Base-by-base conservation (phyloP, 2,888 invertebrate species). In the Sarcophaga carnaria region DNA sequence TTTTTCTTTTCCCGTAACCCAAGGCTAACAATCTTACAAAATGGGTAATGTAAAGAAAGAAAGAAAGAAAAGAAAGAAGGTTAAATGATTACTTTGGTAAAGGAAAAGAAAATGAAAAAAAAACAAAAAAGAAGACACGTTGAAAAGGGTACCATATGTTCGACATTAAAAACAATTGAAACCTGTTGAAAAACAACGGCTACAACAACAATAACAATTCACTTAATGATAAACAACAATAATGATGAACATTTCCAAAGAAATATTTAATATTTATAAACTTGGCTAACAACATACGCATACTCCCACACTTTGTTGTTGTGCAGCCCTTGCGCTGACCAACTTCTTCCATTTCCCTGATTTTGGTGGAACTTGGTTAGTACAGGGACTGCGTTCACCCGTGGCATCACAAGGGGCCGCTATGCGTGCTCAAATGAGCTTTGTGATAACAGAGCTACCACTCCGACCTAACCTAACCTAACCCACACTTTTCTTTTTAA, bases 131-230 rank as follows among this genome's bases (percentile, higher is more conserved):
- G 75, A 66, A 63, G 75, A 66, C 17, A 45, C 59, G 62, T 85
- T 77, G 74, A 70, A 14, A 20, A 59, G 69, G 77, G 64, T 76
- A 45, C n/a, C 81, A 78, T 69, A 85, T 70, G 74, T 45, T 64
- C 22, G 74, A 75, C 78, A 66, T 64, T 78, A 72, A 54, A 37
- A 27, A 20, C 49, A 70, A 70, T 54, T 77, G 49, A 27, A 67
- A 72, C 71, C 60, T 78, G 76, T 66, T 77, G 80, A 72, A 76
- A 67, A 75, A 54, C n/a, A 47, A 67, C 54, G 70, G n/a, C 37
- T 70, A 20, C 14, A 22, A 1, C 22, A 11, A 45, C n/a, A 27
- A 59, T 25, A 71, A 71, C 11, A 54, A 71, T 12, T 25, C 25
- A 10, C 11, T 60, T 59, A 71, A 60, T 12, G 27, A 54, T 54